These are phyloP conservation scores for Meloe dianella DNA, from an alignment of 2,888 invertebrate species.

Conservation along the genomic window DNA sequence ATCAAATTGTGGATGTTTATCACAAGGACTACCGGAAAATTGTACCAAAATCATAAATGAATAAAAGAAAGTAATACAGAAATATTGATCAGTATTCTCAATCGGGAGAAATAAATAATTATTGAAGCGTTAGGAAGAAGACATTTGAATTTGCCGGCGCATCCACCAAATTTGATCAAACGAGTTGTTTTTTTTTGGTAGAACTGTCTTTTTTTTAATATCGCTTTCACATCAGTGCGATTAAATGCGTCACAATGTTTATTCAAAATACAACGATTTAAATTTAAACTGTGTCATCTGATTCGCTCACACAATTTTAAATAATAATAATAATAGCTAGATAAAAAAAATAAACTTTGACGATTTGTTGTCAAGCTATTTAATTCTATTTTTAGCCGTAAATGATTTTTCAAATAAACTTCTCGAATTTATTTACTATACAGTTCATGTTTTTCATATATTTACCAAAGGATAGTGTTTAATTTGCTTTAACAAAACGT, in stretches of 20 bases:
- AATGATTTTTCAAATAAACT: too few relatives aligned
- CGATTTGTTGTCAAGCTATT: neutral
- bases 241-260: neutral
- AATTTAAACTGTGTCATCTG: slow-evolving; percentile 3
- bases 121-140: too few relatives aligned
- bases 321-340: neutral
- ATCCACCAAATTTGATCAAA: neutral
- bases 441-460: neutral
- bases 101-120: too few relatives aligned
- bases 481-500: neutral
- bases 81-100: too few relatives aligned
- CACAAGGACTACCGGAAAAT: too few relatives aligned
- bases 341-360: neutral
- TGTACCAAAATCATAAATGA: too few relatives aligned
- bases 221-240: neutral
- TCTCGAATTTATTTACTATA: too few relatives aligned
- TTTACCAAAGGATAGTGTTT: neutral
- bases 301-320: neutral
- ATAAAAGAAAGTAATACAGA: too few relatives aligned
- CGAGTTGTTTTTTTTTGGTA: neutral
- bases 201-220: too few relatives aligned
- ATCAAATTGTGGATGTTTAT: too few relatives aligned
- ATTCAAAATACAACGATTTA: neutral
- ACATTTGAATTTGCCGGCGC: neutral
- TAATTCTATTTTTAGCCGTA: neutral